A percentile compares a stretch with the other conserved stretches of the same genome.
phyloP scores from a whole-genome alignment of 2,113 vertebrate genomes.

The Melierax canorus region DNA sequence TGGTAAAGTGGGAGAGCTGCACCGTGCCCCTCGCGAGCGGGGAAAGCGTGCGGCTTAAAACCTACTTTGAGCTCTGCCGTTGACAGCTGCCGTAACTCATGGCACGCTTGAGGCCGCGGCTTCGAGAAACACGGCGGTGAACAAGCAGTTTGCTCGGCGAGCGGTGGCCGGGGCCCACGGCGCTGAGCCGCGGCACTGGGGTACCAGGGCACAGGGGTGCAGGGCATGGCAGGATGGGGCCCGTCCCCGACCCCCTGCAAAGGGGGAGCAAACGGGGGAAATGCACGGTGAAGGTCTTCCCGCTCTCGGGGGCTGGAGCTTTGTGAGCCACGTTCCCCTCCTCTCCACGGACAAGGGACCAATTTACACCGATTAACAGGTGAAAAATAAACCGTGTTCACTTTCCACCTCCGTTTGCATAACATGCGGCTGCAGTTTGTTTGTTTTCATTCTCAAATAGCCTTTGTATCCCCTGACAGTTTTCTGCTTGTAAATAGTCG shows the following conservation, averaged over 20 bases:
- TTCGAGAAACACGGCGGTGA: accelerated
- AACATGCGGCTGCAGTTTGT: not conserved
- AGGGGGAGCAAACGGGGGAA: not conserved
- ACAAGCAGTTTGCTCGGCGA: not conserved
- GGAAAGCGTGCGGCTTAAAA: not conserved
- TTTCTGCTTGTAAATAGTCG: conserved; percentile 8
- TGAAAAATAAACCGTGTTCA: not conserved
- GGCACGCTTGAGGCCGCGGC: accelerated
- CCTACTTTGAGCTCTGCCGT: not conserved
- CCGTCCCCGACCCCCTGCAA: too few species aligned
- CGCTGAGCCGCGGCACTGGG: not conserved
- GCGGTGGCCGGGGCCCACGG: accelerated
- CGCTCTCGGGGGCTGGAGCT: not conserved
- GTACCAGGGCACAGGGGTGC: accelerated
- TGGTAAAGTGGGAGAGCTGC: accelerated
- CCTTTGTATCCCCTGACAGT: not conserved
- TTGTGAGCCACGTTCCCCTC: not conserved
- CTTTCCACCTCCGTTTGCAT: not conserved
- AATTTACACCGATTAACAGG: not conserved
- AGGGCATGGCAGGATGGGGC: not conserved
- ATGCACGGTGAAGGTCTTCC: not conserved
- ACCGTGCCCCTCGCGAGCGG: accelerated
- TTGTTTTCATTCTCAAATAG: not conserved
- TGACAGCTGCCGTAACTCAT: not conserved
- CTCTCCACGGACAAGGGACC: not conserved